phyloP scores from a whole-genome alignment of 2,888 invertebrate genomes.

The Luffia ferchaultella region DNA sequence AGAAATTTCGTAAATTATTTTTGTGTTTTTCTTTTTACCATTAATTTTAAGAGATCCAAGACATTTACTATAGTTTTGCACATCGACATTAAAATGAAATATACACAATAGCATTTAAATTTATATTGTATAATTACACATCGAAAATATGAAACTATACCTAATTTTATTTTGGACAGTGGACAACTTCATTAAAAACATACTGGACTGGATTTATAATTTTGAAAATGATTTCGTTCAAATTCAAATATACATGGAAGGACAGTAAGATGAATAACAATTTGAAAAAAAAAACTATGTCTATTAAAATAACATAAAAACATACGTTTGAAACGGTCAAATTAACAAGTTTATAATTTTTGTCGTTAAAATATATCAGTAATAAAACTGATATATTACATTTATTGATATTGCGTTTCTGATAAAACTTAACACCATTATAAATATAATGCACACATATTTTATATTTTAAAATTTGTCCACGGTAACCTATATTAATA shows the following conservation, averaged over 20 bases:
- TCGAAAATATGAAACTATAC: conserved; percentile 63
- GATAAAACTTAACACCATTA: background rate
- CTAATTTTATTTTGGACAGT: conserved; percentile 62
- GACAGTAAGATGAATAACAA: no score
- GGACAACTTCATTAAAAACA: conserved; percentile 40
- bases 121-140: conserved; percentile 61
- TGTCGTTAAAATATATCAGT: background rate
- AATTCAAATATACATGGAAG: no score
- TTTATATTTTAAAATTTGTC: background rate
- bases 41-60: conserved; percentile 48
- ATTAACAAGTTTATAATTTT: no score
- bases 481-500: conserved; percentile 23
- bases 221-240: no score
- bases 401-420: background rate
- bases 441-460: background rate
- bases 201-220: conserved; percentile 48
- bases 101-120: conserved; percentile 61
- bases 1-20: conserved; percentile 64
- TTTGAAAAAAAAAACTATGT: no score
- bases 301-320: no score
- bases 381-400: background rate
- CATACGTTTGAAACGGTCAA: no score
- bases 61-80: conserved; percentile 67
- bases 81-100: conserved; percentile 61
- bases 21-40: conserved; percentile 65